Evolutionary conservation across 2,113 vertebrate species (phyloP), one percentile per base, ranked within the genome.

Genomic region (Stictonetta naevosa): DNA sequence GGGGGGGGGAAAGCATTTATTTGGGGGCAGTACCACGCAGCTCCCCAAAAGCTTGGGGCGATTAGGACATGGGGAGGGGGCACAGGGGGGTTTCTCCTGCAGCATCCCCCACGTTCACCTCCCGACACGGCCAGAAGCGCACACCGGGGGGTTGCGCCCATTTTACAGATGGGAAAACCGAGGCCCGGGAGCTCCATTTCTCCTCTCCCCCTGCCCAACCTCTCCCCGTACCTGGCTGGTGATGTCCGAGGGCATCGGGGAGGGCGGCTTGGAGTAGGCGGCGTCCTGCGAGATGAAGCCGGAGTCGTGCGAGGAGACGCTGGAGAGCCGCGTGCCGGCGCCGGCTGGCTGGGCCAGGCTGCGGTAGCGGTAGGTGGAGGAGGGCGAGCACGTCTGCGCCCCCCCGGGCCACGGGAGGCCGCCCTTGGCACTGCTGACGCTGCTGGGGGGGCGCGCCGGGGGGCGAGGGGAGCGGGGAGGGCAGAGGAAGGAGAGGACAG

Each of bases 301-400:
- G 1, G 99, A 99, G 98, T 99, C 99, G 14, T 99, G 99, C 77
- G 99, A 99, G 72, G 99, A 99, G 96, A 99, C 98, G n/a, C 99
- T 99, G 98, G 99, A 99, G 95, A 99, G 99, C 93, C 99, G 99
- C 62, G 99, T 97, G 67, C 98, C 59, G n/a, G 98, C 85, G 26
- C 98, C 92, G 12, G 98, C 98, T 80, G 99, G 98, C 98, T 99
- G 99, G 3, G 99, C 99, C 98, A 99, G 98, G 98, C 99, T 99
- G 98, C 97, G 99, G 98, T 99, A 99, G 98, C 98, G 99, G 98
- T 98, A 99, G 98, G 98, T 99, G 97, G 99, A 99, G 98, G 97
- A 95, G 80, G 98, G 98, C 97, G 98, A 99, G 98, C 99, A 99
- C 89, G 98, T 97, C 91, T 98, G 98, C 86, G 97, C 94, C 86